A percentile compares a stretch with the other conserved stretches of the same genome.
These are phyloP conservation scores for Muntiacus reevesi DNA, from an alignment of 2,113 vertebrate genomes.

Conservation along the genomic window DNA sequence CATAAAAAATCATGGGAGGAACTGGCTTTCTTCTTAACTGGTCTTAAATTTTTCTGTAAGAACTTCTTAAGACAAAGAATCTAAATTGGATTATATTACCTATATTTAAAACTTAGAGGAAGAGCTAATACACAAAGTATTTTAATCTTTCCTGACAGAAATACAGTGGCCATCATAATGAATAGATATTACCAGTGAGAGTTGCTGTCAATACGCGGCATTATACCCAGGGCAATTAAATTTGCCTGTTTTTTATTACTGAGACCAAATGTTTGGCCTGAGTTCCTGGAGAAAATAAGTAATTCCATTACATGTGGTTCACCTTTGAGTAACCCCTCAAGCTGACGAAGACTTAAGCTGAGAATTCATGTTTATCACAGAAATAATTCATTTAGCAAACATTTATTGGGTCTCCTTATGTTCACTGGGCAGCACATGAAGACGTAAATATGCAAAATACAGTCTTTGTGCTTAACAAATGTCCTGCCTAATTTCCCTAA, in stretches of 20 bases:
- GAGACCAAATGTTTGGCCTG: slow-evolving; percentile 53
- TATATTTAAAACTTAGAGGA: slow-evolving; percentile 41
- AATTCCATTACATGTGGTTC: slow-evolving; percentile 64
- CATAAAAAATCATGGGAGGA: not conserved
- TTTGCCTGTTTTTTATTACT: slow-evolving; percentile 64
- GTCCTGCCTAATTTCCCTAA: not conserved
- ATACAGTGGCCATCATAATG: not conserved
- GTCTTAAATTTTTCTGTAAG: not conserved
- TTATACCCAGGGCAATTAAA: slow-evolving; percentile 41
- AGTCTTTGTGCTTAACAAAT: not conserved
- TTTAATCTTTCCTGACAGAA: slow-evolving; percentile 31
- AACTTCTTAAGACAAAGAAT: not conserved
- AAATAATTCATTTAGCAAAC: slow-evolving; percentile 31
- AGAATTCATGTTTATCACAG: slow-evolving; percentile 32
- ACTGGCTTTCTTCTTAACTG: not conserved
- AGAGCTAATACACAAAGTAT: not conserved
- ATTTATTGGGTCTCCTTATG: not conserved
- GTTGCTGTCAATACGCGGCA: not conserved
- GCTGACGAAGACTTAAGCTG: not conserved
- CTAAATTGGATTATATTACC: not conserved
- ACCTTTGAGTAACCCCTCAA: slow-evolving; percentile 54
- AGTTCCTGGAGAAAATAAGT: slow-evolving; percentile 59
- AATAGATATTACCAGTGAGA: not conserved
- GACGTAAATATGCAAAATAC: not conserved
- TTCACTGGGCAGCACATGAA: not conserved